phyloP scores from a whole-genome alignment of 2,797 vertebrate genomes.

The Rhinogobio ventralis region DNA sequence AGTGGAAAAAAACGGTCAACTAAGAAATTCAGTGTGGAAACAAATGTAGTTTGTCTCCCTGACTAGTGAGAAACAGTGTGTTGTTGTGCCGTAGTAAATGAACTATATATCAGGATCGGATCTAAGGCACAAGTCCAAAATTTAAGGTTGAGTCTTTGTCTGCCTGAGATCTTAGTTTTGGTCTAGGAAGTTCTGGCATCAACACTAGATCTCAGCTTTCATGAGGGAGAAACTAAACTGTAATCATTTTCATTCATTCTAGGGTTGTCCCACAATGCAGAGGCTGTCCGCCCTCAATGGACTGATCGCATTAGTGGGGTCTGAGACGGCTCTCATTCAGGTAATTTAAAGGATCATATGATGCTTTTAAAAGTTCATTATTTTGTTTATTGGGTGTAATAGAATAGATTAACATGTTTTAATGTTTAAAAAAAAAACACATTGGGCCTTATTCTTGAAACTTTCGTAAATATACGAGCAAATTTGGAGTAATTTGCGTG shows the following conservation, averaged over 20 bases:
- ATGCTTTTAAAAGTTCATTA: conserved; percentile 1
- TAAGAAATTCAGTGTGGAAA: neutral
- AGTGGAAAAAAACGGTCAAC: neutral
- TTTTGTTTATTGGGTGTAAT: neutral
- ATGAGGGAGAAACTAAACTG: neutral
- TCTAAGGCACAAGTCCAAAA: neutral
- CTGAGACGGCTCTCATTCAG: conserved; percentile 87
- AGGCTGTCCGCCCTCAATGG: conserved; percentile 91
- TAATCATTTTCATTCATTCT: neutral
- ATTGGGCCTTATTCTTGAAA: too few species aligned
- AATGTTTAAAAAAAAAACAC: neutral
- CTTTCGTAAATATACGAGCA: too few species aligned
- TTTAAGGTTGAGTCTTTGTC: neutral
- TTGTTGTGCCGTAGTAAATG: neutral
- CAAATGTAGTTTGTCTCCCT: neutral
- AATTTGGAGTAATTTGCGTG: too few species aligned
- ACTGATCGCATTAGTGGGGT: conserved; percentile 89
- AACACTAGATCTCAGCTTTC: neutral
- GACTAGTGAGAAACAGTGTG: neutral
- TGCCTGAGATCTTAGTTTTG: neutral
- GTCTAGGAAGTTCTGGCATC: conserved; percentile 3
- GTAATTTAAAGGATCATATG: conserved; percentile 71
- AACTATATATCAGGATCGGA: conserved; percentile 1
- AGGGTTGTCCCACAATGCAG: conserved; percentile 95
- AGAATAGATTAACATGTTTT: neutral